Evolutionary conservation across 2,113 vertebrate genomes (phyloP).

Genomic region (rat (Rattus norvegicus)): GRCr8 NC_086026.1:72664001-72664500

Average conservation of each 20-base stretch:
- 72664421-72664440: conserved; percentile 30
- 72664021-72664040: not conserved
- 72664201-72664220: not conserved
- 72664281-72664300: conserved; percentile 22
- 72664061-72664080: not conserved
- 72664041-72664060: not conserved
- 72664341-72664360: conserved; percentile 27
- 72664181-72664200: not conserved
- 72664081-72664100: not conserved
- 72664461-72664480: not conserved
- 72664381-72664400: not conserved
- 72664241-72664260: not conserved
- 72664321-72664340: not conserved
- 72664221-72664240: not conserved
- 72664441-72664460: conserved; percentile 19
- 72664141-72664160: conserved; percentile 17
- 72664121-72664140: not conserved
- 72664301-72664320: not conserved
- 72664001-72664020: not conserved
- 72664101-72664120: not conserved
- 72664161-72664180: not conserved
- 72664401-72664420: not conserved
- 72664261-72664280: not conserved
- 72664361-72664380: not conserved
- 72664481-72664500: conserved; percentile 22